Evolutionary conservation across 92 coral and sea anemone genomes (phyloP).

Genomic region (Blastomussa wellsi): DNA sequence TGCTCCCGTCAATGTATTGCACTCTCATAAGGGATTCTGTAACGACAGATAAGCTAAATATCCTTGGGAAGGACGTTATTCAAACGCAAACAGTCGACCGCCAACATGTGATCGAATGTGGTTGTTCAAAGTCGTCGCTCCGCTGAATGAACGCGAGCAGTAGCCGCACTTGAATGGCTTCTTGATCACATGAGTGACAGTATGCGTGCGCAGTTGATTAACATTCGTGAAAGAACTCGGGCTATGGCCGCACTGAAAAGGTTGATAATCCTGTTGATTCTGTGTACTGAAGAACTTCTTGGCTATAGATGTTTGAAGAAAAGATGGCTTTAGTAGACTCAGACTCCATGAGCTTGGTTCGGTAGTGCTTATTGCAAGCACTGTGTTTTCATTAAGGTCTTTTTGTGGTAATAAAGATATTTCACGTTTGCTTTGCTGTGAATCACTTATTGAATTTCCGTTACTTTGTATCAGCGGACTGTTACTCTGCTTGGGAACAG

Average conservation of each 20-base stretch:
- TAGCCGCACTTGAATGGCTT: constrained; percentile 79
- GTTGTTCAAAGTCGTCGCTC: constrained; percentile 68
- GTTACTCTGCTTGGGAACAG: constrained; percentile 6
- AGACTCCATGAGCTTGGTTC: constrained; percentile 39
- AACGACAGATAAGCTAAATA: not conserved
- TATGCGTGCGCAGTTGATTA: constrained; percentile 65
- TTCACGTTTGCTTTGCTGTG: not conserved
- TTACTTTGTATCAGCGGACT: constrained; percentile 16
- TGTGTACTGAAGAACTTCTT: constrained; percentile 45
- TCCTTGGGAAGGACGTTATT: not conserved
- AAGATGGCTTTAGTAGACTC: constrained; percentile 43
- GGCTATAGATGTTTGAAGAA: constrained; percentile 44
- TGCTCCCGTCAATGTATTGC: not conserved
- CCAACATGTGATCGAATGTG: constrained; percentile 75
- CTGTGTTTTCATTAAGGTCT: not conserved
- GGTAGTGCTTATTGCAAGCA: not conserved
- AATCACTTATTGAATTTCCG: not conserved
- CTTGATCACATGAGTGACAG: constrained; percentile 66
- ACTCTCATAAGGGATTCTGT: not conserved
- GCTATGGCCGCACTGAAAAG: constrained; percentile 70
- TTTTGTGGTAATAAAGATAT: not conserved
- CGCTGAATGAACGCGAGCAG: constrained; percentile 70
- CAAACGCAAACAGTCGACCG: constrained; percentile 3
- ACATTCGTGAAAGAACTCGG: constrained; percentile 59
- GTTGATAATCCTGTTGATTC: constrained; percentile 54